Base-by-base conservation (phyloP, 2,797 vertebrate genomes). In the Microctenopoma steveboyesi region DNA sequence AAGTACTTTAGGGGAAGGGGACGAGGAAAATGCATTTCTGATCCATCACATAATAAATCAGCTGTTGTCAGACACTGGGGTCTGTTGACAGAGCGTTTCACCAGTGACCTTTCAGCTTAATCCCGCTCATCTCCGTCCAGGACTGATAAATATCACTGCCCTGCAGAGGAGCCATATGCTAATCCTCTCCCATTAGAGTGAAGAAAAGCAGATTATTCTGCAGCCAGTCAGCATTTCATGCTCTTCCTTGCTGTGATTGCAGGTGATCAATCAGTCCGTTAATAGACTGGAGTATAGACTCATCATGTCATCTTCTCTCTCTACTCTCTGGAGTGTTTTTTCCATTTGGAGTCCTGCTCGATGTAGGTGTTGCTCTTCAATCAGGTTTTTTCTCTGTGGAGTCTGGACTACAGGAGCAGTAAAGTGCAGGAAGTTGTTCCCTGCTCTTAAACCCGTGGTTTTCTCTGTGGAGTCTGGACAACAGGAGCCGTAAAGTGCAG, bases 1-100 rank as follows among this genome's bases (percentile, higher is more conserved):
- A 22, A 22, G 22, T 22, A 22, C 22, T 22, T 22, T 2, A 22
- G 22, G 22, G 22, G 22, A 22, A 22, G 22, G 22, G 22, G 22
- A 2, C 22, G 22, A 22, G 50, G 52, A 60, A 71, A 74, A 75
- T 15, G 48, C 64, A 60, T 82, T 75, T 88, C 64, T 78, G 66
- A 43, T 65, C 7, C 42, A 18, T 65, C 69, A 55, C 47, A 53
- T 68, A 64, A 74, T 75, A 61, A 22, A 74, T 56, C 22, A 16
- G 37, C 25, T 40, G 14, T 15, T 50, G 39, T 64, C 11, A 0
- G 13, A 25, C 50, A 64, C 74, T 72, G 39, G 39, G 18, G 18
- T 22, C 40, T 25, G 37, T 46, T 57, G 45, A 66, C 42, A 50
- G 45, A 73, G 66, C 33, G 69, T 57, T 56, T 64, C 35, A 33